These are phyloP conservation scores for Seriola rivoliana DNA, from an alignment of 2,113 vertebrate species.

Conservation along the genomic window DNA sequence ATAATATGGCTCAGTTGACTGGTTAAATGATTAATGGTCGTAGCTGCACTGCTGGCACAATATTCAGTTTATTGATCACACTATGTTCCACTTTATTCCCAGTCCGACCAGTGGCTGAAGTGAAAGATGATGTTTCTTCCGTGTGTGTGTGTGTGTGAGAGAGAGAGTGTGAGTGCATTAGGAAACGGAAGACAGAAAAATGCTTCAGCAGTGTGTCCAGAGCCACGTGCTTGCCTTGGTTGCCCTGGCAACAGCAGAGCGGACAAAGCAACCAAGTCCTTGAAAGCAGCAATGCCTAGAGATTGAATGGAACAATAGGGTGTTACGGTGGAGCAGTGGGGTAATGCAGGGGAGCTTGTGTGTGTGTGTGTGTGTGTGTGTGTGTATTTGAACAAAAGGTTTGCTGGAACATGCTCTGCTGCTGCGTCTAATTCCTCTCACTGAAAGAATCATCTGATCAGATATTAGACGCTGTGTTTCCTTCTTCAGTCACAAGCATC, in stretches of 20 bases:
- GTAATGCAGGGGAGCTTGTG: conserved; percentile 26
- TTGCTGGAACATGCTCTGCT: neutral
- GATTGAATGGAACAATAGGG: conserved; percentile 67
- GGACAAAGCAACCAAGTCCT: conserved; percentile 80
- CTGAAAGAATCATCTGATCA: neutral
- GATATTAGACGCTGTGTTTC: conserved; percentile 9
- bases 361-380: neutral
- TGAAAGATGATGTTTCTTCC: conserved; percentile 33
- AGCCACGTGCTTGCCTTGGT: conserved; percentile 77
- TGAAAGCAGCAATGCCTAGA: conserved; percentile 74
- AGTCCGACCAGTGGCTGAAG: conserved; percentile 17
- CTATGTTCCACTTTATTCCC: conserved; percentile 21
- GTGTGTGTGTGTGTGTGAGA: conserved; percentile 2
- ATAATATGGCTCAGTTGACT: conserved; percentile 42
- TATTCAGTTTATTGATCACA: conserved; percentile 56
- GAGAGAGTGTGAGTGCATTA: conserved; percentile 32
- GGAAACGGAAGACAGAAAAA: conserved; percentile 60
- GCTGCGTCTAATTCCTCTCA: neutral
- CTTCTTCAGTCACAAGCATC: conserved; percentile 12
- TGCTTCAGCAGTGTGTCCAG: conserved; percentile 46
- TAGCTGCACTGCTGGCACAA: conserved; percentile 32
- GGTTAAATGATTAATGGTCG: conserved; percentile 54
- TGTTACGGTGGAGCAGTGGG: conserved; percentile 33
- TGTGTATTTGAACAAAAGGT: conserved; percentile 17
- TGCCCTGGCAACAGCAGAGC: conserved; percentile 79